Evolutionary conservation across 2,888 invertebrate genomes (phyloP).

Genomic region (Hirtodrosophila alboralis): DNA sequence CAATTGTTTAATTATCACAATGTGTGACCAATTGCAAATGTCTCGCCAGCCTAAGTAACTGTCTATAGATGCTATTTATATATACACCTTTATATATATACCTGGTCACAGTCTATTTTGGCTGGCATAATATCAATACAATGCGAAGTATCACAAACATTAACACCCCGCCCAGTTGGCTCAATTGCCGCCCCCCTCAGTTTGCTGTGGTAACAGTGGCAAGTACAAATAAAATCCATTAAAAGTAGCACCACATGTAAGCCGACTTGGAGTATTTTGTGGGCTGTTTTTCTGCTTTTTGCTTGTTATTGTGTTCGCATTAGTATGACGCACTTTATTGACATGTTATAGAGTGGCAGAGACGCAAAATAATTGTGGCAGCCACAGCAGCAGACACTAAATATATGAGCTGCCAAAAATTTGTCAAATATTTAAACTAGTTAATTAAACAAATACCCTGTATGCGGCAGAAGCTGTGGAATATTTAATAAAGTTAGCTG

Average conservation of each 20-base stretch:
- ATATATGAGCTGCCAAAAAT: slow-evolving; percentile 34
- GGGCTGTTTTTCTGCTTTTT: slow-evolving; percentile 11
- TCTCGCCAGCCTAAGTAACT: slow-evolving; percentile 11
- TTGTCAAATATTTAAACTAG: no score
- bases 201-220: slow-evolving; percentile 49
- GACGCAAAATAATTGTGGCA: slow-evolving; percentile 10
- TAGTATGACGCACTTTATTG: slow-evolving; percentile 69
- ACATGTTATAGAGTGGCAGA: slow-evolving; percentile 26
- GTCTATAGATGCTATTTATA: slow-evolving; percentile 7
- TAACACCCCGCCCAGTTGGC: neutral
- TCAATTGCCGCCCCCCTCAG: neutral
- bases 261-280: slow-evolving; percentile 52
- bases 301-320: slow-evolving; percentile 46
- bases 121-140: slow-evolving; percentile 1
- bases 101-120: neutral
- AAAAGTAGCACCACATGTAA: slow-evolving; percentile 69
- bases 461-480: no score
- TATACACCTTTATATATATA: no score
- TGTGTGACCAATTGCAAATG: slow-evolving; percentile 11
- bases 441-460: no score
- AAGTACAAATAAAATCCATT: slow-evolving; percentile 77
- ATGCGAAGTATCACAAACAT: neutral
- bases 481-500: no score
- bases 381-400: slow-evolving; percentile 10
- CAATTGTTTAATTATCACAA: slow-evolving; percentile 3